Evolutionary conservation across 2,113 vertebrate genomes (phyloP).

Genomic region (Puma concolor): DNA sequence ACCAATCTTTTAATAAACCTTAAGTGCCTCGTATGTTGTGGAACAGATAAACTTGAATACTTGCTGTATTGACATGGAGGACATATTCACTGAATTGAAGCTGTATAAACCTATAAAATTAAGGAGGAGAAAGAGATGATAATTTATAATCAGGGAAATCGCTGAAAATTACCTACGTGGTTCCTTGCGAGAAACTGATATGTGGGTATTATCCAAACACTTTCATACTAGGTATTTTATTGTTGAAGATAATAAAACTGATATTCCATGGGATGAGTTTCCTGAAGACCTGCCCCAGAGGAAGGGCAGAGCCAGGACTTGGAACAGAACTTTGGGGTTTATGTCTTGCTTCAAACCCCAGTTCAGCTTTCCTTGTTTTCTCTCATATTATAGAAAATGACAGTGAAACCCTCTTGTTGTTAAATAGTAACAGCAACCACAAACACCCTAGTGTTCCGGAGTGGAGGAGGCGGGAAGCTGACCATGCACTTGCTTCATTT

Average conservation of each 20-base stretch:
- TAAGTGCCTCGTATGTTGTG: not conserved
- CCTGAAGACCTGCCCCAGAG: not conserved
- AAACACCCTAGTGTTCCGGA: not conserved
- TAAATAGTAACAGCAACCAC: not conserved
- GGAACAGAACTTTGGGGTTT: not conserved
- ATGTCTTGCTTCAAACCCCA: too few species aligned
- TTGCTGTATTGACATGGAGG: not conserved
- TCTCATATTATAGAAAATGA: not conserved
- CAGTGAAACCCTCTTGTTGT: too few species aligned
- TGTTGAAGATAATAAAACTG: not conserved
- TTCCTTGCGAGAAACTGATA: too few species aligned
- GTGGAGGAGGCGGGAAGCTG: not conserved
- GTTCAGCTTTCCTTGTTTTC: not conserved
- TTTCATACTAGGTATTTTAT: not conserved
- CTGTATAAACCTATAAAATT: not conserved
- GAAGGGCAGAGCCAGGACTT: not conserved
- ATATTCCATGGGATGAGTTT: too few species aligned
- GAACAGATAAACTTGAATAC: not conserved
- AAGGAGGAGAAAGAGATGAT: not conserved
- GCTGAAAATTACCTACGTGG: accelerated
- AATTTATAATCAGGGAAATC: not conserved
- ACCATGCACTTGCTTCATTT: too few species aligned
- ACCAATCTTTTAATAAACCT: not conserved
- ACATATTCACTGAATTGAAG: not conserved
- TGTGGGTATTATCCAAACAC: too few species aligned